Conservation (phyloP, 64 coral and sea anemone species). For the Montipora capricornis region DNA sequence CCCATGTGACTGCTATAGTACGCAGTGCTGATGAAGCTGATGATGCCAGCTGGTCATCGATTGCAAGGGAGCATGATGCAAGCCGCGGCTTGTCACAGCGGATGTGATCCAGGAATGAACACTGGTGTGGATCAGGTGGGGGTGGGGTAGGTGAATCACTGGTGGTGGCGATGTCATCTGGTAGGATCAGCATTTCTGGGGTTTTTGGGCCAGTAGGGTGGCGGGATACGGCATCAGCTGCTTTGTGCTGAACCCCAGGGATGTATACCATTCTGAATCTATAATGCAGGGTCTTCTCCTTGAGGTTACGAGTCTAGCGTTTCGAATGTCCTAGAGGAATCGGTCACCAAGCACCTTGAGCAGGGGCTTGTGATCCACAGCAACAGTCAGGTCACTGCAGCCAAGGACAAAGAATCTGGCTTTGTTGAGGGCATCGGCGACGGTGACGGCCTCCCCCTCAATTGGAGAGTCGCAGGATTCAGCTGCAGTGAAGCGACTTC, state of each 20-base stretch:
- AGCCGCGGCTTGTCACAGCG: not conserved
- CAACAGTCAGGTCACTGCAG: constrained; percentile 51
- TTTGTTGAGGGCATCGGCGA: constrained; percentile 66
- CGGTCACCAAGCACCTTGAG: constrained; percentile 55
- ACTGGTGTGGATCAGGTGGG: not conserved
- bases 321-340: constrained; percentile 45
- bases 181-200: constrained; percentile 46
- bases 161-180: constrained; percentile 46
- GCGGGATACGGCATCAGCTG: constrained; percentile 50
- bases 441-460: constrained; percentile 57
- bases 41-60: constrained; percentile 6
- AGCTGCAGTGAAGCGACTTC: constrained; percentile 71
- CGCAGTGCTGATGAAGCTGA: constrained; percentile 12
- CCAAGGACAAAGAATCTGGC: constrained; percentile 56
- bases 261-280: constrained; percentile 58
- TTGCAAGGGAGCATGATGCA: not conserved
- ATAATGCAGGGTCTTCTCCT: constrained; percentile 66
- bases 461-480: constrained; percentile 57
- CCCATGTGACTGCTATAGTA: constrained; percentile 23
- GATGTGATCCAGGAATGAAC: constrained; percentile 26
- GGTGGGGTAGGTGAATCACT: not conserved
- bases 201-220: constrained; percentile 53
- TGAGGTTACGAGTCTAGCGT: constrained; percentile 62
- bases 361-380: constrained; percentile 63
- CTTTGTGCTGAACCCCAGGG: constrained; percentile 52